These are phyloP conservation scores for Emys orbicularis DNA, from an alignment of 2,797 vertebrate genomes.

Conservation along the genomic window DNA sequence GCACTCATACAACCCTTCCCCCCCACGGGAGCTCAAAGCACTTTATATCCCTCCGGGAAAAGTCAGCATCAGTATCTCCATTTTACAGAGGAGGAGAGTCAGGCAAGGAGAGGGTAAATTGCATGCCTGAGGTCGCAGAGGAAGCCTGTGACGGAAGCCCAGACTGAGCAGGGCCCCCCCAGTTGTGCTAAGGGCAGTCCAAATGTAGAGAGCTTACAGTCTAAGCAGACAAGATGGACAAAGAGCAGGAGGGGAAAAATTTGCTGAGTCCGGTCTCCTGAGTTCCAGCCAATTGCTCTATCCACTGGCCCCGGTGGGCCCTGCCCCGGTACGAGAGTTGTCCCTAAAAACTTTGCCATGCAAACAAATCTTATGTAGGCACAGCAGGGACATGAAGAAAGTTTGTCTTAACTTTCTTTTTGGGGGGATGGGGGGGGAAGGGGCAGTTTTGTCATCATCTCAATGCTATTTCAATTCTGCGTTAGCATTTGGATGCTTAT, in stretches of 20 bases:
- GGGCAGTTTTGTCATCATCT: not conserved
- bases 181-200: not conserved
- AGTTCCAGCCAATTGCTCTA: no score
- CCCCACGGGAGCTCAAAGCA: not conserved
- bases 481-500: constrained; percentile 32
- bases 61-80: not conserved
- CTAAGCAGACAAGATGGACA: not conserved
- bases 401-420: not conserved
- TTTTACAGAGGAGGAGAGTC: not conserved
- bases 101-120: not conserved
- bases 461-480: constrained; percentile 28
- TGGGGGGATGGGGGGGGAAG: not conserved
- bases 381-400: not conserved
- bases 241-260: not conserved
- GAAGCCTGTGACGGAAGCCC: fast-evolving
- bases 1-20: not conserved
- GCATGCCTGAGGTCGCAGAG: not conserved
- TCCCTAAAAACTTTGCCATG: not conserved
- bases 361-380: not conserved
- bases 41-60: not conserved
- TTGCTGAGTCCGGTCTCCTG: no score
- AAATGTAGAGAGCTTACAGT: not conserved
- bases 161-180: not conserved
- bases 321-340: not conserved
- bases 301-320: no score